Base-by-base conservation (phyloP, 2,888 invertebrate genomes). In the Hypena proboscidalis region DNA sequence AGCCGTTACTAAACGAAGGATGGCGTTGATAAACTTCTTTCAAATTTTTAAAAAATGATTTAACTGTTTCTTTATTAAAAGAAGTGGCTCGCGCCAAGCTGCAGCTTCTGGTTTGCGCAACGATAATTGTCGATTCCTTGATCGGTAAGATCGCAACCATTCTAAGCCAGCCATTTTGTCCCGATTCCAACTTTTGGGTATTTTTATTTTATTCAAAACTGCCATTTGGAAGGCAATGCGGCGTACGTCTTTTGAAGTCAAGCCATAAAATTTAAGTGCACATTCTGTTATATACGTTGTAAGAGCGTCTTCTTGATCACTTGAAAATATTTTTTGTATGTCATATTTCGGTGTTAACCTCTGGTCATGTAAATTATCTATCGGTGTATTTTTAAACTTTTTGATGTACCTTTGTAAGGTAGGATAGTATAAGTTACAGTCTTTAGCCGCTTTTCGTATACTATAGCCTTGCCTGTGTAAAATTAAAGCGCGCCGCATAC, bases 241-340 rank as follows among this genome's bases (percentile, higher is more conserved):
- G 8, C 30, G 30, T 9, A n/a, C n/a, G 4, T 30, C 30, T 11
- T 30, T 30, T 8, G 30, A 15, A 17, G 30, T 30, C 15, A 30
- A 10, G 3, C 30, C 30, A 17, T 30, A 30, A 17, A 30, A 30
- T 17, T 30, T 19, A 9, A 30, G 17, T 8, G 30, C 30, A 17
- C 30, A 30, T 17, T 30, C 30, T 30, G n/a, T 15, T 7, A 30
- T 15, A 17, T 30, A 30, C 8, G 15, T 10, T 11, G 15, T 30
- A 8, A 30, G 11, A 15, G 11, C 30, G 9, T 17, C 15, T 30
- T 30, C 30, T 15, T 30, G 27, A 21, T 7, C 7, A 6, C 2
- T n/a, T 7, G 4, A 7, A 21, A 21, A 21, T 3, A 21, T 7
- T 7, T 6, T 6, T 2, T 21, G 21, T 7, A 6, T 7, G 3